Evolutionary conservation across 2,888 invertebrate genomes (phyloP).

Genomic region (Mesochorus sp.): DNA sequence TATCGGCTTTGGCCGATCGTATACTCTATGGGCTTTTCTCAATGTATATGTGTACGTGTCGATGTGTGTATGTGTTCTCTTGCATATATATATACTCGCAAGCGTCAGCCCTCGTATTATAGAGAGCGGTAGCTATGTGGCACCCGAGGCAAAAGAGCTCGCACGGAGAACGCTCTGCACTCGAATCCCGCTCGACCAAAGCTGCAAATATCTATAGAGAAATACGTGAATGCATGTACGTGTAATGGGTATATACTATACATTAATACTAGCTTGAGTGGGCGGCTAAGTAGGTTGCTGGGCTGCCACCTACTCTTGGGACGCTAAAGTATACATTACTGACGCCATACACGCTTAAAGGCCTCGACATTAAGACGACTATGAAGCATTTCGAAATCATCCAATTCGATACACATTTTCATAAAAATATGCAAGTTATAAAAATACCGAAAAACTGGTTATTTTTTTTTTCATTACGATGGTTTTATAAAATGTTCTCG

Average conservation of each 20-base stretch:
- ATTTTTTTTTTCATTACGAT: too few species aligned
- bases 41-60: background rate
- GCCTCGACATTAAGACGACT: background rate
- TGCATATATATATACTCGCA: background rate
- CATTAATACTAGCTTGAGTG: constrained; percentile 45
- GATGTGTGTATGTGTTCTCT: background rate
- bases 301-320: constrained; percentile 40
- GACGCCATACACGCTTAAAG: background rate
- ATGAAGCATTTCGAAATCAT: constrained; percentile 23
- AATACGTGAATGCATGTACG: background rate
- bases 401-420: background rate
- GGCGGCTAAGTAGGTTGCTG: constrained; percentile 61
- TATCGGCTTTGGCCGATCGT: constrained; percentile 74
- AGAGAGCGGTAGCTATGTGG: constrained; percentile 19
- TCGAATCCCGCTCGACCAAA: constrained; percentile 42
- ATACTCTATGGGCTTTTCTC: constrained; percentile 32
- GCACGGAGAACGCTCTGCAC: constrained; percentile 26
- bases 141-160: constrained; percentile 20
- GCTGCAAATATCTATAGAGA: background rate
- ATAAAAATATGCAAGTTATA: background rate
- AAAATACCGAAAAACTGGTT: too few species aligned
- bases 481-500: too few species aligned
- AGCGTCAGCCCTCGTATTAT: background rate
- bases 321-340: constrained; percentile 14
- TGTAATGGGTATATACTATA: constrained; percentile 25